Conservation (phyloP, 1,140 invertebrate genomes). For the Brachionus paranguensis region DNA sequence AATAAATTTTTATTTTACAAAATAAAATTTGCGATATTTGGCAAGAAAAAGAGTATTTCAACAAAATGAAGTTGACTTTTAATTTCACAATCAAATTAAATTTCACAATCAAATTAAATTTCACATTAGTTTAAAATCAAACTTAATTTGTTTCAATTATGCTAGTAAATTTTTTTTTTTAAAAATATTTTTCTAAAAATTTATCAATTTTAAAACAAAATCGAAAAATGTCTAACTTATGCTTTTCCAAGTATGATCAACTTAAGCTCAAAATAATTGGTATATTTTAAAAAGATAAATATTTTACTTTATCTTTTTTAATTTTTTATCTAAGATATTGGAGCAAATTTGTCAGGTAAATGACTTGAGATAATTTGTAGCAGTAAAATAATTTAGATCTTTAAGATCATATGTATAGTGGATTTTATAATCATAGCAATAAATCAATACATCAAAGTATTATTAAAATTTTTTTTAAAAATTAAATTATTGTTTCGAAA, state of each 20-base stretch:
- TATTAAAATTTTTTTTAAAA: background rate
- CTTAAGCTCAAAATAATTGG: background rate
- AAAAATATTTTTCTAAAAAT: background rate
- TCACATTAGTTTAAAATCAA: background rate
- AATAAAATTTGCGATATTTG: no score
- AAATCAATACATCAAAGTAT: constrained; percentile 6
- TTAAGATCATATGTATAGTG: constrained; percentile 33
- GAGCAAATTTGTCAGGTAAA: constrained; percentile 30
- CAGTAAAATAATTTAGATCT: background rate
- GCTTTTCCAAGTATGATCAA: constrained; percentile 10
- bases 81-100: background rate
- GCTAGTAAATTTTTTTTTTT: background rate
- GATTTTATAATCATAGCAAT: constrained; percentile 37
- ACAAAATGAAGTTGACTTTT: background rate
- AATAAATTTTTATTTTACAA: no score
- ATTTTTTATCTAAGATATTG: background rate
- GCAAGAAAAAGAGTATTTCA: background rate
- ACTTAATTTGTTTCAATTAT: background rate
- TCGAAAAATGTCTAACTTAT: background rate
- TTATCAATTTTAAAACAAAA: background rate
- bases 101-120: background rate
- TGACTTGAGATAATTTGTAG: background rate
- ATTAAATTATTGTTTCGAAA: background rate
- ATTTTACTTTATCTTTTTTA: background rate
- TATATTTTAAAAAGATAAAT: background rate